phyloP scores from a whole-genome alignment of 2,888 invertebrate species.

The Diarsia brunnea region DNA sequence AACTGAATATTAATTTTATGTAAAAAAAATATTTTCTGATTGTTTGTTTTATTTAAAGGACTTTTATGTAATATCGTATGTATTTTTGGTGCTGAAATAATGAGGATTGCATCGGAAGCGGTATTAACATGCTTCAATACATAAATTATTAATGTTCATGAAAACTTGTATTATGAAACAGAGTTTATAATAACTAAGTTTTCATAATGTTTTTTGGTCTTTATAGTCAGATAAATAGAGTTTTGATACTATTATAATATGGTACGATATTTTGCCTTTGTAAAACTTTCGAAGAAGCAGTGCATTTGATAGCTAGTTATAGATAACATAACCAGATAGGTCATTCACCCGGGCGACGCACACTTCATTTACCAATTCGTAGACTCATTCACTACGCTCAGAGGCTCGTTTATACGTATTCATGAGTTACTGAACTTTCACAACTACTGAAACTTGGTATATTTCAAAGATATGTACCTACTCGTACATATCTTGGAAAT shows the following conservation, averaged over 20 bases:
- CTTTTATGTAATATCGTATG: not conserved
- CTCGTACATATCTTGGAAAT: too few relatives aligned
- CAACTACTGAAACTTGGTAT: not conserved
- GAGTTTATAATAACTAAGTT: too few relatives aligned
- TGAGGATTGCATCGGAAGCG: not conserved
- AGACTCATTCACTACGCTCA: constrained; percentile 1
- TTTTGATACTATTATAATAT: constrained; percentile 5
- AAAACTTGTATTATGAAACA: too few relatives aligned
- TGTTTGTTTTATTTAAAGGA: constrained; percentile 22
- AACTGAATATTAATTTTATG: constrained; percentile 32
- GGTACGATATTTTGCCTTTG: not conserved
- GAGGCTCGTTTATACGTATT: not conserved
- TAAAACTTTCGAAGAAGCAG: not conserved
- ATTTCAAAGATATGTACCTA: not conserved
- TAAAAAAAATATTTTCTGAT: constrained; percentile 15
- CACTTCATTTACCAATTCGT: constrained; percentile 3
- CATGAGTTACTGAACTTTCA: constrained; percentile 2
- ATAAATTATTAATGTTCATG: not conserved
- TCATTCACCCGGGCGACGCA: not conserved
- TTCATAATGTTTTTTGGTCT: too few relatives aligned
- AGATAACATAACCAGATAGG: not conserved
- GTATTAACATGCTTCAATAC: not conserved
- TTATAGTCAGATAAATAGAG: too few relatives aligned
- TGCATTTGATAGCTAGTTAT: not conserved
- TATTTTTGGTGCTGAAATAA: not conserved